phyloP scores from a whole-genome alignment of 1,140 invertebrate species.

The Zaprionus inermis region DNA sequence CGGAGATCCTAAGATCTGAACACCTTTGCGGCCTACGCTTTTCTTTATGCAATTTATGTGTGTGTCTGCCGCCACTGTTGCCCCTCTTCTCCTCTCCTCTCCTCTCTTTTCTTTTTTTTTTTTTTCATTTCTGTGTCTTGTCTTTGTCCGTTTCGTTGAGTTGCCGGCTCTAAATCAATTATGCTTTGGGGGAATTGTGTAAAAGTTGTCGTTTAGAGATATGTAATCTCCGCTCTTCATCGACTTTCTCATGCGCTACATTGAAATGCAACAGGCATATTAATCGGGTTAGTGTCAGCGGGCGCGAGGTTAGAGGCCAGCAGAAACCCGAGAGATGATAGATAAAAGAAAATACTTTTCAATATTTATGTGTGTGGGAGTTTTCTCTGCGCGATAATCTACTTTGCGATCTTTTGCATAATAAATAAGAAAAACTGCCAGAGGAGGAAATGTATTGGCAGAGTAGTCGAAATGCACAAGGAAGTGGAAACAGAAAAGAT shows the following conservation, averaged over 20 bases:
- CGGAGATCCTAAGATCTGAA: slow-evolving; percentile 24
- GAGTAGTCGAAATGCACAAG: background rate
- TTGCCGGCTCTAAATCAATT: slow-evolving; percentile 65
- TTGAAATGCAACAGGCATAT: slow-evolving; percentile 33
- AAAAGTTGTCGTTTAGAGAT: slow-evolving; percentile 43
- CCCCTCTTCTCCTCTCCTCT: slow-evolving; percentile 26
- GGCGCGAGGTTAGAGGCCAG: background rate
- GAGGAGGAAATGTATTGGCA: background rate
- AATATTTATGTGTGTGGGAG: slow-evolving; percentile 8
- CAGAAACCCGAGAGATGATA: background rate
- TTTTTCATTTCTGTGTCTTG: slow-evolving; percentile 2
- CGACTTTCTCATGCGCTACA: slow-evolving; percentile 47
- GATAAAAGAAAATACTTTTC: slow-evolving; percentile 3
- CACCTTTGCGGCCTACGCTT: slow-evolving; percentile 45
- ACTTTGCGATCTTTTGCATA: slow-evolving; percentile 4
- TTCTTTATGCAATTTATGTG: slow-evolving; percentile 50
- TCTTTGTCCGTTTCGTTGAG: slow-evolving; percentile 27
- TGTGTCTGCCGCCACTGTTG: slow-evolving; percentile 6
- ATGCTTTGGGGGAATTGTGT: slow-evolving; percentile 37
- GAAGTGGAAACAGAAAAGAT: background rate
- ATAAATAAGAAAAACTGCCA: slow-evolving; percentile 8
- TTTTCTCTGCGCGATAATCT: background rate
- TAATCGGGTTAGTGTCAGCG: background rate
- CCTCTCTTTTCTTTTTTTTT: background rate
- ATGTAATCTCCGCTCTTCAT: slow-evolving; percentile 32